These are phyloP conservation scores for Podargus strigoides DNA, from an alignment of 2,797 vertebrate genomes.

Conservation along the genomic window DNA sequence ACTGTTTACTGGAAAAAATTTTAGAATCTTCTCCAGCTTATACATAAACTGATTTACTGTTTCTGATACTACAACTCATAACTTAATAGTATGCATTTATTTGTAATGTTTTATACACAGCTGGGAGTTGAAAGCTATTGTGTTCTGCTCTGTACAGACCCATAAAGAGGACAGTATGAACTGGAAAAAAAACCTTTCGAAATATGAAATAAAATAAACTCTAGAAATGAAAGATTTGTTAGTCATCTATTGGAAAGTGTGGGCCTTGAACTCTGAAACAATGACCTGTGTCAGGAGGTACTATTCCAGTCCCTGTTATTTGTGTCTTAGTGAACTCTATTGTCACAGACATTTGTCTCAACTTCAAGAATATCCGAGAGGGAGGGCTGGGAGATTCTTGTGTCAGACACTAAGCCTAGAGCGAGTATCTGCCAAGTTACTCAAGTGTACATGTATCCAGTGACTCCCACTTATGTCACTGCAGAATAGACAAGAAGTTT, in stretches of 20 bases:
- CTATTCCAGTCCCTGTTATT: background rate
- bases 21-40: background rate
- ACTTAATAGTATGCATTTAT: background rate
- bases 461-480: background rate
- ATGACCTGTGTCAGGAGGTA: background rate
- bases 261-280: background rate
- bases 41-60: background rate
- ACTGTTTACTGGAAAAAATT: background rate
- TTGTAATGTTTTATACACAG: background rate
- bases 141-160: background rate
- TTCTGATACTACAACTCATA: background rate
- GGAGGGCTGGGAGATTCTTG: background rate
- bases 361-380: background rate
- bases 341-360: background rate
- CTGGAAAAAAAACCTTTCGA: background rate
- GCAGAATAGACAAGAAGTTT: background rate
- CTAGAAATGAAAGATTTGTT: background rate
- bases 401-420: background rate
- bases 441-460: background rate
- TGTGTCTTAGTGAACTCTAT: background rate
- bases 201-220: background rate
- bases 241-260: accelerated
- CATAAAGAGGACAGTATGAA: background rate
- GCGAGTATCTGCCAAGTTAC: background rate
- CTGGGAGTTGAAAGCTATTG: background rate